A percentile compares a stretch with the other conserved stretches of the same genome.
phyloP scores from a whole-genome alignment of 2,113 vertebrate genomes.

The Myxocyprinus asiaticus region DNA sequence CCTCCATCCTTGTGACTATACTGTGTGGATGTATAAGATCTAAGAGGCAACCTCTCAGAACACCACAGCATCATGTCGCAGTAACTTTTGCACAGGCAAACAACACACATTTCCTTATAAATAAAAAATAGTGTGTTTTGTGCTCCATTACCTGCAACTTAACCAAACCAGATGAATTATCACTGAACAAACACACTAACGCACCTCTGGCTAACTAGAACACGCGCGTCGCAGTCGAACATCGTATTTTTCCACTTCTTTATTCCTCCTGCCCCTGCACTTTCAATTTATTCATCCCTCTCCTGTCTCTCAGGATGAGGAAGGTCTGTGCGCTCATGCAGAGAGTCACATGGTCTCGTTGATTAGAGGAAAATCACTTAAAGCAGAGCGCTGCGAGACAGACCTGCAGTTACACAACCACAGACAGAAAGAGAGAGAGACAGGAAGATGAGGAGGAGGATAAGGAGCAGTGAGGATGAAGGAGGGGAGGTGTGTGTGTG shows the following conservation, averaged over 20 bases:
- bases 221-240: neutral
- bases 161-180: too few species aligned
- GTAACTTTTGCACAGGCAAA: too few species aligned
- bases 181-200: too few species aligned
- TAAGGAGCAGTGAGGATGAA: slow-evolving; percentile 31
- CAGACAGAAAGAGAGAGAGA: slow-evolving; percentile 10
- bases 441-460: slow-evolving; percentile 27
- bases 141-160: too few species aligned
- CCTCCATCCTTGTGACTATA: too few species aligned
- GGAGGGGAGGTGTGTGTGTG: slow-evolving; percentile 38
- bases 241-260: neutral
- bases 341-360: slow-evolving; percentile 78
- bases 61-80: too few species aligned
- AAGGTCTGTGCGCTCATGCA: slow-evolving; percentile 75
- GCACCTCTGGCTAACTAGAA: too few species aligned
- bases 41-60: too few species aligned
- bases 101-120: too few species aligned
- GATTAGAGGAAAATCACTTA: slow-evolving; percentile 81
- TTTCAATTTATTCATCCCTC: neutral
- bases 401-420: slow-evolving; percentile 75
- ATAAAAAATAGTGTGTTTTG: too few species aligned
- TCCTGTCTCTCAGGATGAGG: slow-evolving; percentile 62
- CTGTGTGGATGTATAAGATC: too few species aligned
- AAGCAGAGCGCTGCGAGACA: slow-evolving; percentile 54
- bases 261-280: neutral